Base-by-base conservation (phyloP, 2,888 invertebrate species). In the Drosophila hamatofila region DNA sequence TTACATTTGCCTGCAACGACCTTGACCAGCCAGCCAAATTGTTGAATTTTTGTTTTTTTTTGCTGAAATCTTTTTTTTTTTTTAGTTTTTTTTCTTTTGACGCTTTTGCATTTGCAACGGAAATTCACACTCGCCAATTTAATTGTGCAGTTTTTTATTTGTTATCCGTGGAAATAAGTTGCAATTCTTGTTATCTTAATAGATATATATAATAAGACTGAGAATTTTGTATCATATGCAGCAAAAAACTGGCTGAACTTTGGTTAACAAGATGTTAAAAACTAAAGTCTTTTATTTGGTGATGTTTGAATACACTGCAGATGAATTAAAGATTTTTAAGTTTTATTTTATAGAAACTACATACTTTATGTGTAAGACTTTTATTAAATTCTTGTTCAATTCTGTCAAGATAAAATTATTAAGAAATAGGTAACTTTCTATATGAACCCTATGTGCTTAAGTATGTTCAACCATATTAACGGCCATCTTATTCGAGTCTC, bases 41-140 rank as follows among this genome's bases (percentile, higher is more conserved):
- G 72, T 73, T 75, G 69, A 57, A 8, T 39, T 39, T 66, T 30
- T n/a, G 7, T 39, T 60, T 30, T 61, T 30, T 59, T 69, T 63
- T 55, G 62, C 42, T 54, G 11, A 21, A 35, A 35, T 52, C 3
- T 27, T 25, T 30, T 18, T 16, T 37, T 37, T 9, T 44, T 44
- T 46, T 64, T 48, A 3, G 12, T 46, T 55, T 25, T 14, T 46
- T 39, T 35, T 25, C 42, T 25, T 68, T 33, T 66, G 27, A 12
- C 48, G 11, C 46, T 69, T 72, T 74, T 72, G 59, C 71, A 62
- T 42, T 72, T 68, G 57, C 78, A 81, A 58, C 86, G 90, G 88
- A 90, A 89, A 89, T 86, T 90, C 89, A 80, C 86, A 88, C 81
- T 89, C 64, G 80, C 72, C 72, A 80, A 81, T 84, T 86, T 83